Evolutionary conservation across 2,888 invertebrate genomes (phyloP).

Genomic region (Euplagia quadripunctaria): DNA sequence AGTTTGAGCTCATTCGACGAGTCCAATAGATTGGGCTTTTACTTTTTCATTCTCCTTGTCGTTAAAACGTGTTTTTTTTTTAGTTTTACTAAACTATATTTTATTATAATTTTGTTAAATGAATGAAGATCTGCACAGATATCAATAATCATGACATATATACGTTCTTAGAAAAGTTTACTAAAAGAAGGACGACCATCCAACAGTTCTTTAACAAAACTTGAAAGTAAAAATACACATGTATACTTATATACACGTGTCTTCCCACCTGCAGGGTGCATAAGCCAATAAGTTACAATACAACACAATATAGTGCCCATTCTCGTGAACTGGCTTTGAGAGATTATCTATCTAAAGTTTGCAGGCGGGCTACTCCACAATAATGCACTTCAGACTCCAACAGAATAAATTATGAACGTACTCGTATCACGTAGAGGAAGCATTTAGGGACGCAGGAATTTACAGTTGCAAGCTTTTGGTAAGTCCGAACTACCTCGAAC

Average conservation of each 20-base stretch:
- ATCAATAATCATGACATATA: too few species aligned
- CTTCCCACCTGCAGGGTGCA: constrained; percentile 5
- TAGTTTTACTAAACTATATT: too few species aligned
- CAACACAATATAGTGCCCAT: constrained; percentile 5
- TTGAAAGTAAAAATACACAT: too few species aligned
- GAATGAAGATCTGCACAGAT: too few species aligned
- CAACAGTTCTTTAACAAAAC: too few species aligned
- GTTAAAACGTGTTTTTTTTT: too few species aligned
- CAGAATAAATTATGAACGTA: constrained; percentile 31
- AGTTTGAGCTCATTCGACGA: too few species aligned
- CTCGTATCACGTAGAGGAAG: not conserved
- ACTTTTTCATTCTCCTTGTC: too few species aligned
- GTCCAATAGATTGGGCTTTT: too few species aligned
- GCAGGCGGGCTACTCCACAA: constrained; percentile 30
- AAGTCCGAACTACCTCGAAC: not conserved
- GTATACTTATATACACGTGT: not conserved
- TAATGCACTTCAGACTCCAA: constrained; percentile 27
- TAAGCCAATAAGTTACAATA: constrained; percentile 20
- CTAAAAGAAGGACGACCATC: too few species aligned
- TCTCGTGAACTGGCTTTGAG: constrained; percentile 28
- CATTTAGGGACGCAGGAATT: not conserved
- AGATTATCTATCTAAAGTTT: constrained; percentile 43
- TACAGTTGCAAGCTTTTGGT: not conserved
- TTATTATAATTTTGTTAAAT: too few species aligned
- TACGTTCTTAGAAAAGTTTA: too few species aligned